Evolutionary conservation across 2,888 invertebrate species (phyloP).

Genomic region (Stenolophus ochropezus): DNA sequence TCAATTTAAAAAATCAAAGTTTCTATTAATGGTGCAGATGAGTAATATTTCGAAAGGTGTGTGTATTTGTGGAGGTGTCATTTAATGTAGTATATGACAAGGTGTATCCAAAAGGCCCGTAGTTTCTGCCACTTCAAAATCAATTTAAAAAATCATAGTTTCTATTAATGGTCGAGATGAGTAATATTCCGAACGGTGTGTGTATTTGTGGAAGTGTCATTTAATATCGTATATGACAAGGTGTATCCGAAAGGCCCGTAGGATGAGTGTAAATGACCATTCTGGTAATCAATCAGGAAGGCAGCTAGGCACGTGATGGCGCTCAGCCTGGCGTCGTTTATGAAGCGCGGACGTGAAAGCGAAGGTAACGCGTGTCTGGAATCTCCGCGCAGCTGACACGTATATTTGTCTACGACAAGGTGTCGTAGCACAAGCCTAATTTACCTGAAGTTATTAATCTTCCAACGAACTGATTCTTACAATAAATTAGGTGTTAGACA

Average conservation of each 20-base stretch:
- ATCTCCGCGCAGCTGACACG: not conserved
- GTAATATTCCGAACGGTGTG: too few relatives aligned
- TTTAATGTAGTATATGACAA: not conserved
- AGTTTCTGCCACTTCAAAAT: too few relatives aligned
- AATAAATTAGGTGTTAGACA: too few relatives aligned
- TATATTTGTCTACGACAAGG: not conserved
- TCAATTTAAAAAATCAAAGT: too few relatives aligned
- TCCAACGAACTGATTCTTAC: not conserved
- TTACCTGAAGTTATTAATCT: not conserved
- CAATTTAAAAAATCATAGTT: too few relatives aligned
- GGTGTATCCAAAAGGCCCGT: not conserved
- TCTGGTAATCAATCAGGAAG: conserved; percentile 27
- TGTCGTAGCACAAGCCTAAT: not conserved
- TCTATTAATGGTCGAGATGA: too few relatives aligned
- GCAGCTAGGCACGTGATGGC: not conserved
- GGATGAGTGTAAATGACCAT: not conserved
- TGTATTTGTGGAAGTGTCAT: too few relatives aligned
- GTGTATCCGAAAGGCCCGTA: not conserved
- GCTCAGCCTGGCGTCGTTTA: not conserved
- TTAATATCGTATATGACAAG: not conserved
- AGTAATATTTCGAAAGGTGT: too few relatives aligned
- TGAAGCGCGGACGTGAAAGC: not conserved
- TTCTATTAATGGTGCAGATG: too few relatives aligned
- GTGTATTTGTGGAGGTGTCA: too few relatives aligned
- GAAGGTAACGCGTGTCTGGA: not conserved